These are phyloP conservation scores for Pterocles gutturalis DNA, from an alignment of 2,113 vertebrate genomes.

Conservation along the genomic window DNA sequence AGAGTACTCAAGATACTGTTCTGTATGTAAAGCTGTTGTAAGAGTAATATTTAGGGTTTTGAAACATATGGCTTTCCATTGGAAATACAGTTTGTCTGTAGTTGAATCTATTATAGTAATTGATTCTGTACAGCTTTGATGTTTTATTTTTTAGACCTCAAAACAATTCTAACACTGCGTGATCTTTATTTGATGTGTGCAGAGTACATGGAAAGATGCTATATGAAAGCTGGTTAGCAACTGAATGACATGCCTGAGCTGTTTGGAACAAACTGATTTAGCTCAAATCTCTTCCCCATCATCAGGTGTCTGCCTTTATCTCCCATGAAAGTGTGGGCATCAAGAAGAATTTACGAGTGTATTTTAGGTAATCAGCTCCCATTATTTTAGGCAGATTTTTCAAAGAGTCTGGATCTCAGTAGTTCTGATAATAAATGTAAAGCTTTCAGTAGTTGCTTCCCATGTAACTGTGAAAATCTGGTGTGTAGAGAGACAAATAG, in stretches of 20 bases:
- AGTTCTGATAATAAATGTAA: background rate
- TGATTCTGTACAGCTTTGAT: background rate
- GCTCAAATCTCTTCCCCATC: background rate
- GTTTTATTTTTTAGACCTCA: background rate
- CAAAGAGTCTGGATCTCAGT: background rate
- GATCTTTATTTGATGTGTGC: background rate
- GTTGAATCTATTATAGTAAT: background rate
- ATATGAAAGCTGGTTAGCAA: background rate
- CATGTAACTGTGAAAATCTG: background rate
- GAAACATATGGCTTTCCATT: background rate
- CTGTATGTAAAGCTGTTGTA: background rate
- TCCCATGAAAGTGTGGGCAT: background rate
- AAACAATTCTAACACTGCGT: background rate
- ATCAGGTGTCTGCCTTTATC: background rate
- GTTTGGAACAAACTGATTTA: background rate
- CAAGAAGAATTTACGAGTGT: background rate
- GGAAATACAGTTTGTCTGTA: background rate
- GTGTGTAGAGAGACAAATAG: background rate
- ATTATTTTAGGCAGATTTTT: background rate
- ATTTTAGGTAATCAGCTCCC: background rate
- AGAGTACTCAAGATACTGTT: background rate
- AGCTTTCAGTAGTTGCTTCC: background rate
- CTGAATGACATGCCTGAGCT: background rate
- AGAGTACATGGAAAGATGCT: background rate
- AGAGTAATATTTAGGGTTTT: background rate